Evolutionary conservation across 2,888 invertebrate genomes (phyloP).

Genomic region (Sphaerophoria taeniata): DNA sequence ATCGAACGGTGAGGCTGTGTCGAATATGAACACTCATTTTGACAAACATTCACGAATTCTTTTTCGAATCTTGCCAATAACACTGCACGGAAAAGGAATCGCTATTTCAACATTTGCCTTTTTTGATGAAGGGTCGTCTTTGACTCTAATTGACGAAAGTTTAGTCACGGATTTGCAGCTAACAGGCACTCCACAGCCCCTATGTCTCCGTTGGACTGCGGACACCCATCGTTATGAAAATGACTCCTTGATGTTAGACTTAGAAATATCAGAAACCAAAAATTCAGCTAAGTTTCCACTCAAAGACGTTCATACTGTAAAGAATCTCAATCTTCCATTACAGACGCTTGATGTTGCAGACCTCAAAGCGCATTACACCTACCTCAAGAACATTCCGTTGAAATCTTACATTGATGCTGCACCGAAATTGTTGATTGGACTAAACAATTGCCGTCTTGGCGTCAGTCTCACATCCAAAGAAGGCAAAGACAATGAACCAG

Average conservation of each 20-base stretch:
- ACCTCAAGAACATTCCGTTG: background rate
- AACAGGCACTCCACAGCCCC: no score
- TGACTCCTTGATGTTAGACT: background rate
- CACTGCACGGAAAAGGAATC: no score
- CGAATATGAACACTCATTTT: no score
- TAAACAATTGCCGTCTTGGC: background rate
- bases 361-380: background rate
- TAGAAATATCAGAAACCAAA: background rate
- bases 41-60: no score
- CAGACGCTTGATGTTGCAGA: background rate
- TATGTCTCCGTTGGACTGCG: no score
- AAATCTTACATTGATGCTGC: background rate
- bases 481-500: conserved; percentile 15
- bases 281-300: background rate
- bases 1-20: no score
- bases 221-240: background rate
- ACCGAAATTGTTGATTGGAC: background rate
- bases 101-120: no score
- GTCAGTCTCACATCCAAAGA: conserved; percentile 19
- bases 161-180: no score
- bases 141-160: no score
- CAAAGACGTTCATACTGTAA: background rate
- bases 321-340: background rate
- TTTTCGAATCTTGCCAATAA: no score
- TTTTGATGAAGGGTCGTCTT: no score